These are phyloP conservation scores for Callipepla squamata DNA, from an alignment of 2,113 vertebrate species.

Conservation along the genomic window DNA sequence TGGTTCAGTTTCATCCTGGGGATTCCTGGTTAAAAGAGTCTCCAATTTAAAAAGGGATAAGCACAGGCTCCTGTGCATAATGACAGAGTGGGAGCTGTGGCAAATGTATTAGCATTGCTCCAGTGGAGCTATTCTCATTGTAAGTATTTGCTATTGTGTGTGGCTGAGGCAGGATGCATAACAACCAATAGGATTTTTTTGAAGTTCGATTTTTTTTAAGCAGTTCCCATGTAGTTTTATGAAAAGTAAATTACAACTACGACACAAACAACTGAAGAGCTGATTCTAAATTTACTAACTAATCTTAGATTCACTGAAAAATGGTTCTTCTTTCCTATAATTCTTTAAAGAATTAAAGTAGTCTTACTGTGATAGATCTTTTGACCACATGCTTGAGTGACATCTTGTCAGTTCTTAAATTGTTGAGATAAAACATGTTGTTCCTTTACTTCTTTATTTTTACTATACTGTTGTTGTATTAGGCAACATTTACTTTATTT, in stretches of 20 bases:
- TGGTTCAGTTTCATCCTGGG: conserved; percentile 84
- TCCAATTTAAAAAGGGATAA: conserved; percentile 84
- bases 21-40: conserved; percentile 84
- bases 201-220: conserved; percentile 69
- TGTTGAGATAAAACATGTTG: neutral
- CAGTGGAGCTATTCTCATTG: conserved; percentile 90
- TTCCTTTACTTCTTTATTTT: neutral
- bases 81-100: conserved; percentile 84
- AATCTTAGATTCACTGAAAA: conserved; percentile 17
- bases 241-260: conserved; percentile 61
- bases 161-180: conserved; percentile 86
- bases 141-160: conserved; percentile 88
- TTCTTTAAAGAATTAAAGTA: neutral
- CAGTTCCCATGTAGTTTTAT: conserved; percentile 62
- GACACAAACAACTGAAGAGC: conserved; percentile 30
- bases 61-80: conserved; percentile 83
- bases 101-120: conserved; percentile 93
- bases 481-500: neutral
- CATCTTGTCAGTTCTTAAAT: neutral
- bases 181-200: conserved; percentile 81
- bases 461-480: too few relatives aligned
- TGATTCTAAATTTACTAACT: conserved; percentile 12
- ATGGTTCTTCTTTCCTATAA: neutral
- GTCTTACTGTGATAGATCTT: neutral
- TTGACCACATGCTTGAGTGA: neutral